These are phyloP conservation scores for Zaprionus obscuricornis DNA, from an alignment of 2,888 invertebrate genomes.

Conservation along the genomic window DNA sequence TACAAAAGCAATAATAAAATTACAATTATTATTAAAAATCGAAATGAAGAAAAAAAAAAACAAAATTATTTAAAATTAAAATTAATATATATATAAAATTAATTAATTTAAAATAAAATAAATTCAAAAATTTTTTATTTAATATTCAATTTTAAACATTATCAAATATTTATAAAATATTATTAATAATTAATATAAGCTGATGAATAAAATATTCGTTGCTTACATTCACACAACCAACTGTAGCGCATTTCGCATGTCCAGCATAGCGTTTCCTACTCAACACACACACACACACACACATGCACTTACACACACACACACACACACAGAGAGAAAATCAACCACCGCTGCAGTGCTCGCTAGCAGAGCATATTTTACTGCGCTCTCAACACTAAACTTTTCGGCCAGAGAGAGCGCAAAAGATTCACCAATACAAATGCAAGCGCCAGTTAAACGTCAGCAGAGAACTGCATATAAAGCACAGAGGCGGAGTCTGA, in stretches of 20 bases:
- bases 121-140: background rate
- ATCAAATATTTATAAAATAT: too few relatives aligned
- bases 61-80: too few relatives aligned
- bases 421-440: conserved; percentile 63
- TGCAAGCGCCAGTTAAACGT: conserved; percentile 51
- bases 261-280: conserved; percentile 8
- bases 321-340: too few relatives aligned
- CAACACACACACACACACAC: background rate
- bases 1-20: too few relatives aligned
- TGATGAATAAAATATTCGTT: background rate
- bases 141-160: too few relatives aligned
- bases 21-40: too few relatives aligned
- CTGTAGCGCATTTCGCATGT: conserved; percentile 54
- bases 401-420: conserved; percentile 40
- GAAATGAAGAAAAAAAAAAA: too few relatives aligned
- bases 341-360: conserved; percentile 53
- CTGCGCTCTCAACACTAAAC: conserved; percentile 49
- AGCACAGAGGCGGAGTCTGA: conserved; percentile 80
- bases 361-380: conserved; percentile 30
- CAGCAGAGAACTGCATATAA: conserved; percentile 58
- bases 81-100: too few relatives aligned
- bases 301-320: background rate
- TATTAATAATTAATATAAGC: too few relatives aligned
- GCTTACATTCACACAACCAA: background rate
- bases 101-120: too few relatives aligned